These are phyloP conservation scores for Chauna torquata DNA, from an alignment of 2,113 vertebrate species.

Conservation along the genomic window DNA sequence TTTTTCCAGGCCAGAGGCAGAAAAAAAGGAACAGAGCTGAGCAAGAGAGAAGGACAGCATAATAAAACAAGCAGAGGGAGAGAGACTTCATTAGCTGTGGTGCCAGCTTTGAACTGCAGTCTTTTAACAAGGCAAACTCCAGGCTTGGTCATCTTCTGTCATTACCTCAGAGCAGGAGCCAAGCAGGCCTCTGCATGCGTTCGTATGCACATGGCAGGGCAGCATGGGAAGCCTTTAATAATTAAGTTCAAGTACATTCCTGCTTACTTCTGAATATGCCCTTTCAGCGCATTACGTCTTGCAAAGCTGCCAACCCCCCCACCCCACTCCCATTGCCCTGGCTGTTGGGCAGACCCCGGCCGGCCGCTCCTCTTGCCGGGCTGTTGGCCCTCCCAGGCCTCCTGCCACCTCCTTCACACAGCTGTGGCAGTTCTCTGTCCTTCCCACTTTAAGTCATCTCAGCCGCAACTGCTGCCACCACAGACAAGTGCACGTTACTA, in stretches of 20 bases:
- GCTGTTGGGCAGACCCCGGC: background rate
- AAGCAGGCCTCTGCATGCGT: background rate
- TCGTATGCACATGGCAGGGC: background rate
- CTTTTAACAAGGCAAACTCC: background rate
- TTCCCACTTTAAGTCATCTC: constrained; percentile 17
- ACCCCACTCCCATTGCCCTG: background rate
- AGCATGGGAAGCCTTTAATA: background rate
- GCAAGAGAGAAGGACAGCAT: background rate
- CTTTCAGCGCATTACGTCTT: background rate
- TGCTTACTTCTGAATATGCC: background rate
- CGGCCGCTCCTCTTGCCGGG: background rate
- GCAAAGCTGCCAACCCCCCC: background rate
- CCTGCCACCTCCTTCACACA: background rate
- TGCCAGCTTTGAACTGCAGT: background rate
- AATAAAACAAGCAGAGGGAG: background rate
- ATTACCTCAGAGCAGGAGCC: background rate
- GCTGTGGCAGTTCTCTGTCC: background rate
- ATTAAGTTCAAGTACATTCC: constrained; percentile 17
- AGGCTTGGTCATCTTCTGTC: background rate
- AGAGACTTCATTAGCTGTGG: background rate
- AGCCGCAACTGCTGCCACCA: constrained; percentile 8
- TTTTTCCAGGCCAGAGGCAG: background rate
- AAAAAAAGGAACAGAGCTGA: background rate
- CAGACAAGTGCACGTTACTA: constrained; percentile 28
- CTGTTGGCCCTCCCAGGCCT: background rate